phyloP scores from a whole-genome alignment of 1,140 invertebrate species.

The Megalonaias nervosa region DNA sequence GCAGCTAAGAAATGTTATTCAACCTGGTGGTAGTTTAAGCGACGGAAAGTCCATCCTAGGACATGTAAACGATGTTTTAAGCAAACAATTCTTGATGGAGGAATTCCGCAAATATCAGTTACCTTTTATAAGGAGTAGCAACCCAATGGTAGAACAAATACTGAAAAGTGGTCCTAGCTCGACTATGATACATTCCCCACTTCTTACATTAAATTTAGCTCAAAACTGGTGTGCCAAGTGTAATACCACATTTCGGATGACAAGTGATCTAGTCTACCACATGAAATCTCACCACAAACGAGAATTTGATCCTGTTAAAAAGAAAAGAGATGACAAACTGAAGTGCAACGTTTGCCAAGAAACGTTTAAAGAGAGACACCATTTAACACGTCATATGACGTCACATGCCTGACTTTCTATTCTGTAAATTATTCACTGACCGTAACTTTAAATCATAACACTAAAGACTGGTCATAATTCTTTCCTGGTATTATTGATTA shows the following conservation, averaged over 20 bases:
- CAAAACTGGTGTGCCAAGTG: slow-evolving; percentile 99
- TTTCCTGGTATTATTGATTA: too few species aligned
- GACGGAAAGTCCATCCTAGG: too few species aligned
- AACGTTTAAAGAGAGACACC: slow-evolving; percentile 95
- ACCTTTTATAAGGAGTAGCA: slow-evolving; percentile 55
- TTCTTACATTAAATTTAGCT: slow-evolving; percentile 86
- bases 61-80: slow-evolving; percentile 13
- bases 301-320: slow-evolving; percentile 66
- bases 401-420: slow-evolving; percentile 76
- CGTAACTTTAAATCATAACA: too few species aligned
- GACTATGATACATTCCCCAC: slow-evolving; percentile 75
- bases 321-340: slow-evolving; percentile 73
- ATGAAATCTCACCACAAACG: slow-evolving; percentile 81
- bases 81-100: slow-evolving; percentile 35
- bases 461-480: too few species aligned
- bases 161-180: slow-evolving; percentile 57
- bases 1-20: too few species aligned
- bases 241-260: slow-evolving; percentile 98
- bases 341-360: slow-evolving; percentile 96
- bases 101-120: slow-evolving; percentile 31
- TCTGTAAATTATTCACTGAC: not conserved
- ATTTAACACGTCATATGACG: slow-evolving; percentile 96
- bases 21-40: too few species aligned
- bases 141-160: slow-evolving; percentile 69
- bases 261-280: slow-evolving; percentile 97